phyloP scores from a whole-genome alignment of 2,797 vertebrate genomes.

The Perdix hodgsoniae region DNA sequence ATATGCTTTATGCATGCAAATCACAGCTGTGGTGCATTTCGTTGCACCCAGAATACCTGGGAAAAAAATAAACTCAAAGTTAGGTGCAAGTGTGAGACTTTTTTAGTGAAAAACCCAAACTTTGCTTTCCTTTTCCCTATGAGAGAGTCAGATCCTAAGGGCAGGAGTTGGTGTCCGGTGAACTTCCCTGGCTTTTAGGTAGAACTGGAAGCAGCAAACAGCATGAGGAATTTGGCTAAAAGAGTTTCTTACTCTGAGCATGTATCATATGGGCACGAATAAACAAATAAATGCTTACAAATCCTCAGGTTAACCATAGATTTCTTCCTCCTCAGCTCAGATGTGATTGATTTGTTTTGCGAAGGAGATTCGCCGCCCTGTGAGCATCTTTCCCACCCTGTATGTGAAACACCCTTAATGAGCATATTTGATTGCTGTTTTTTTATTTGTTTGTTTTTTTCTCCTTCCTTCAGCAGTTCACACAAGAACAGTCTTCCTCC shows the following conservation, averaged over 20 bases:
- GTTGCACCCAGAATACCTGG: not conserved
- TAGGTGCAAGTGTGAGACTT: not conserved
- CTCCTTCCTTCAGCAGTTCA: not conserved
- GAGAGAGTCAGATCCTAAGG: not conserved
- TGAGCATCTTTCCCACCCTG: not conserved
- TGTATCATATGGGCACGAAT: not conserved
- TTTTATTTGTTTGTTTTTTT: not conserved
- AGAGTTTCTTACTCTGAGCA: not conserved
- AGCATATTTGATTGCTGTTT: fast-evolving
- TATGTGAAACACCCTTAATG: not conserved
- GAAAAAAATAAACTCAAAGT: not conserved
- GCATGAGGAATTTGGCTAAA: not conserved
- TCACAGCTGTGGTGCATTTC: not conserved
- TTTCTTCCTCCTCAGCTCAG: not conserved
- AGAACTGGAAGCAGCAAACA: not conserved
- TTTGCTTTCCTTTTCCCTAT: not conserved
- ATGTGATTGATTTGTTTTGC: not conserved
- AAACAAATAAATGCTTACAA: not conserved
- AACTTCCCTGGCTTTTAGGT: not conserved
- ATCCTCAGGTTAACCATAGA: not conserved
- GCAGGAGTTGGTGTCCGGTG: not conserved
- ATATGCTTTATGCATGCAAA: not conserved
- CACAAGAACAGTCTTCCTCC: not conserved
- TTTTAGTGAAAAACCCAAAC: fast-evolving
- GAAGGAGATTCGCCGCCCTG: not conserved